These are phyloP conservation scores for Schlechtendalia chinensis DNA, from an alignment of 1,140 invertebrate species.

Conservation along the genomic window DNA sequence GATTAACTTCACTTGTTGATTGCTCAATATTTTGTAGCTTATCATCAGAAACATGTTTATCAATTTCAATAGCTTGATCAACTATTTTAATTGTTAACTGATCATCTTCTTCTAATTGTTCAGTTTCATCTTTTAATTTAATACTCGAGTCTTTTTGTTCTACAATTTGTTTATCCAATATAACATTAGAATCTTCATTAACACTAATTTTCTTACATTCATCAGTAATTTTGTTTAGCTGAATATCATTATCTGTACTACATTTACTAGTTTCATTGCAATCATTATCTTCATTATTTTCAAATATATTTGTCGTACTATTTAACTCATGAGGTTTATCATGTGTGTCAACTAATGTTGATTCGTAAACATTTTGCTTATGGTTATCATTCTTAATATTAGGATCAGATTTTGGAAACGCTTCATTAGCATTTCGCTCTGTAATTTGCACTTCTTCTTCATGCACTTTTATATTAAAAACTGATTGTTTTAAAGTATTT, in stretches of 20 bases:
- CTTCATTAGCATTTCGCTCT: conserved; percentile 31
- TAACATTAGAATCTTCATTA: background rate
- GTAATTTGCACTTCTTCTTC: conserved; percentile 43
- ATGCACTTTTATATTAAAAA: conserved; percentile 36
- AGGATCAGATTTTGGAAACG: conserved; percentile 5
- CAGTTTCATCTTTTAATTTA: background rate
- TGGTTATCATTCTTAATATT: background rate
- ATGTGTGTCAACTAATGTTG: background rate
- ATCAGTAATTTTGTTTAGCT: background rate
- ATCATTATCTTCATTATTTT: background rate
- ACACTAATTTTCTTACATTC: background rate
- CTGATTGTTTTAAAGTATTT: conserved; percentile 23
- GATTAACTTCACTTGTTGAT: background rate
- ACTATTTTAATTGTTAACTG: background rate
- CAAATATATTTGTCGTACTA: background rate
- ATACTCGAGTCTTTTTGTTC: background rate
- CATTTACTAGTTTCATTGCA: background rate
- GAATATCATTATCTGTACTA: background rate
- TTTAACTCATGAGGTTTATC: background rate
- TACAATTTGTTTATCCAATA: background rate
- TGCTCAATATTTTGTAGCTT: background rate
- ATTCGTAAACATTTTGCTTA: background rate
- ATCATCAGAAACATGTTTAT: background rate
- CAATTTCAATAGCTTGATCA: background rate
- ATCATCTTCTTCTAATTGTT: too few species aligned